phyloP scores from a whole-genome alignment of 1,140 invertebrate species.

The Lanistes nyassanus region DNA sequence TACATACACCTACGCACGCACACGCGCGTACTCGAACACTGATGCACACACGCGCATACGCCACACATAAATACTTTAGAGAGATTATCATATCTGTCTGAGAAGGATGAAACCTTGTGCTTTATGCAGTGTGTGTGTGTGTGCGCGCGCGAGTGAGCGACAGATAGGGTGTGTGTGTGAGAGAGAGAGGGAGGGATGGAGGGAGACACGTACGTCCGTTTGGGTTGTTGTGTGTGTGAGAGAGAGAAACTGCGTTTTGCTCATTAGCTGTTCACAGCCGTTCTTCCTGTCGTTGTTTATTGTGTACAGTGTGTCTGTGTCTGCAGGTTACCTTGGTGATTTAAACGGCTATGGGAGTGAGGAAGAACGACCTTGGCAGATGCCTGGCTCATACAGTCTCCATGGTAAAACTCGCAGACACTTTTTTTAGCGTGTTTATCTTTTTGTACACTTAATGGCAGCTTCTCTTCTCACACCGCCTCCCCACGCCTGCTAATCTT shows the following conservation, averaged over 20 bases:
- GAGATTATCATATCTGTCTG: too few relatives aligned
- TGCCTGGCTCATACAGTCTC: conserved; percentile 6
- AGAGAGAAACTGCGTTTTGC: too few relatives aligned
- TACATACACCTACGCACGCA: background rate
- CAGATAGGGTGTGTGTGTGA: too few relatives aligned
- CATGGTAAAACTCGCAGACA: background rate
- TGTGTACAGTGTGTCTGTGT: background rate
- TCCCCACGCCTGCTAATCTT: too few relatives aligned
- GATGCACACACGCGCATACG: background rate
- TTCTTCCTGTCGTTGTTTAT: too few relatives aligned
- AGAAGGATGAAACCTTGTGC: background rate
- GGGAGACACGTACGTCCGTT: too few relatives aligned
- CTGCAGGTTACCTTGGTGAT: conserved; percentile 19
- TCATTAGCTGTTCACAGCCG: too few relatives aligned
- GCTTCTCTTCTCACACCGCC: too few relatives aligned
- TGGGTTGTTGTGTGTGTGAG: too few relatives aligned
- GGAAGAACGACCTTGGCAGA: conserved; percentile 5
- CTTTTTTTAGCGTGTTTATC: background rate
- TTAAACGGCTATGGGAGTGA: conserved; percentile 18
- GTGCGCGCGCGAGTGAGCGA: background rate
- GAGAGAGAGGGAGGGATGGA: too few relatives aligned
- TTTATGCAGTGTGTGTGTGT: background rate
- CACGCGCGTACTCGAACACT: conserved; percentile 7
- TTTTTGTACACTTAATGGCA: background rate
- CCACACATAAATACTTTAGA: too few relatives aligned